A percentile compares a stretch with the other conserved stretches of the same genome.
These are phyloP conservation scores for Microctonus hyperodae DNA, from an alignment of 2,888 invertebrate species.

Conservation along the genomic window DNA sequence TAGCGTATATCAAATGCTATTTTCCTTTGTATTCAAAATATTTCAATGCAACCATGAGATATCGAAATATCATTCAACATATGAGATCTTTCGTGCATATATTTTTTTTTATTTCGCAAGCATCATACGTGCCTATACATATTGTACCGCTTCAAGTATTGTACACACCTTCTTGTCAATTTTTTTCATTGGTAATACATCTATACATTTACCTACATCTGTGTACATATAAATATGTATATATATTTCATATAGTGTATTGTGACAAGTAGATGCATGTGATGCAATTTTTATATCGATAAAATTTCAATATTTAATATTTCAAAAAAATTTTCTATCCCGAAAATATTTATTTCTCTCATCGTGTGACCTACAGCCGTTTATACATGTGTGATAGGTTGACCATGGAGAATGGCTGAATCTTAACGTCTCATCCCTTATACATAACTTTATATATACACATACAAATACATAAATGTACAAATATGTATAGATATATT, in stretches of 20 bases:
- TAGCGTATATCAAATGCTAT: background rate
- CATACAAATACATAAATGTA: background rate
- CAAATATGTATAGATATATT: background rate
- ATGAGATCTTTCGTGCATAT: slow-evolving; percentile 11
- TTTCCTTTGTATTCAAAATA: slow-evolving; percentile 4
- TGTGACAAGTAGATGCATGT: background rate
- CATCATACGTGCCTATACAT: background rate
- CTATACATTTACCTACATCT: background rate
- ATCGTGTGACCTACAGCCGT: background rate
- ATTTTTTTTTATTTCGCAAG: background rate
- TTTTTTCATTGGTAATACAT: too few relatives aligned
- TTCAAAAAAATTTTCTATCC: too few relatives aligned
- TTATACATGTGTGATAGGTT: slow-evolving; percentile 1
- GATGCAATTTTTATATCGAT: background rate
- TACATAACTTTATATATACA: background rate
- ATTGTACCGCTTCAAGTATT: background rate
- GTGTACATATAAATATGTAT: background rate
- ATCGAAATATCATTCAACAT: slow-evolving; percentile 17
- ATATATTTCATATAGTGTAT: background rate
- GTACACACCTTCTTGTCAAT: background rate
- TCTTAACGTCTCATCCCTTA: slow-evolving; percentile 2
- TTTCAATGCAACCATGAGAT: slow-evolving; percentile 15
- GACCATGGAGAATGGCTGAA: slow-evolving; percentile 7
- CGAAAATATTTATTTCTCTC: background rate
- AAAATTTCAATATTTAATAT: background rate